Percentiles rank a stretch among this genome's conserved stretches.
Conservation (phyloP, 64 coral and sea anemone genomes). For the Montipora sp. region DNA sequence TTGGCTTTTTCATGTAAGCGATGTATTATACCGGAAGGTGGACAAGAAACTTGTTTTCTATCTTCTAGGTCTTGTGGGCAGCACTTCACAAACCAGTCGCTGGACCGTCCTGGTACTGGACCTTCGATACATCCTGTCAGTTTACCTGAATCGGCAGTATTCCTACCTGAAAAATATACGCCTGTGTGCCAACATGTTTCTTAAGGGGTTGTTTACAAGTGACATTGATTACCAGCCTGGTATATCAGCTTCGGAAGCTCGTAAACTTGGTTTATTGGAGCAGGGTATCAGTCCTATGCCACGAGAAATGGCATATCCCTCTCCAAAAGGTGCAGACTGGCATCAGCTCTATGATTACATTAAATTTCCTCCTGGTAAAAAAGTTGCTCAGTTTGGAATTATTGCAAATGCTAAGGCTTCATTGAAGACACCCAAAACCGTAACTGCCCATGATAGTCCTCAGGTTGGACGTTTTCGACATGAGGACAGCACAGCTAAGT, state of each 20-base stretch:
- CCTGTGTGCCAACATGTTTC: constrained; percentile 97
- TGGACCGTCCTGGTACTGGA: constrained; percentile 96
- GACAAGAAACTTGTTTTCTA: background rate
- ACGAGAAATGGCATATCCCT: constrained; percentile 92
- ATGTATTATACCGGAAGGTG: too few relatives aligned
- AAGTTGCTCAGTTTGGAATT: constrained; percentile 80
- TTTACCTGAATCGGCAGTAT: constrained; percentile 92
- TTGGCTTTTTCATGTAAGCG: too few relatives aligned
- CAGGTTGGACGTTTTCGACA: background rate
- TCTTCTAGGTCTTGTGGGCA: constrained; percentile 78
- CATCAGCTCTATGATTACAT: constrained; percentile 85
- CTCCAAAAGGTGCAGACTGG: constrained; percentile 91
- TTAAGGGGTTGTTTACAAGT: constrained; percentile 96
- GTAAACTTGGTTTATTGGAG: constrained; percentile 84
- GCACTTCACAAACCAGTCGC: constrained; percentile 73
- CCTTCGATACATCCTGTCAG: constrained; percentile 85
- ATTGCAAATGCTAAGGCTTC: constrained; percentile 75
- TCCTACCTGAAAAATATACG: constrained; percentile 90
- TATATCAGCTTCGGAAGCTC: constrained; percentile 81
- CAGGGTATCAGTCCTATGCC: constrained; percentile 80
- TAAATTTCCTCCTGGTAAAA: constrained; percentile 86
- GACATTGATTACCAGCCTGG: constrained; percentile 96
- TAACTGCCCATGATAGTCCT: background rate
- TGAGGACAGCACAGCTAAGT: background rate
- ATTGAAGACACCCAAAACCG: background rate